phyloP scores from a whole-genome alignment of 64 coral and sea anemone species.

The Montipora foliosa region DNA sequence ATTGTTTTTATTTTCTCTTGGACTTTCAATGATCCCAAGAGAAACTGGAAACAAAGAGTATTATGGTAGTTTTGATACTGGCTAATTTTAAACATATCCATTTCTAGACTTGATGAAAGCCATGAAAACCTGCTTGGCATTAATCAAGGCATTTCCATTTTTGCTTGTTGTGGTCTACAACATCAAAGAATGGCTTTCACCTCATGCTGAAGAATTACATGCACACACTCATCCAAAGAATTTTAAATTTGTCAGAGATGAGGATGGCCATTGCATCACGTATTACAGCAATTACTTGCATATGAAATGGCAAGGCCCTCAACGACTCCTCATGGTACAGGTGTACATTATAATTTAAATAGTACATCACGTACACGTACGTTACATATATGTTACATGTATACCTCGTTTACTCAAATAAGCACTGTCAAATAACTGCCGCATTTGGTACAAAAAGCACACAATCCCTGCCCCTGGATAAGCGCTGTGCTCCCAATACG shows the following conservation, averaged over 20 bases:
- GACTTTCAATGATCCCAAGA: too few relatives aligned
- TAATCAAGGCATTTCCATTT: background rate
- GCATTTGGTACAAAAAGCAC: too few relatives aligned
- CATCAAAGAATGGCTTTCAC: slow-evolving; percentile 8
- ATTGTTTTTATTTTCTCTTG: background rate
- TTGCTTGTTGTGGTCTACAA: slow-evolving; percentile 8
- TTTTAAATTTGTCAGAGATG: background rate
- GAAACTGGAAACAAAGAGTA: too few relatives aligned
- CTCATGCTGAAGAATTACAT: slow-evolving; percentile 37
- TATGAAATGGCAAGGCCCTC: slow-evolving; percentile 14
- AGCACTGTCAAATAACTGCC: too few relatives aligned
- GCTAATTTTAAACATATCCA: background rate
- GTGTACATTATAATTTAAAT: too few relatives aligned
- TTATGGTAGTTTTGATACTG: too few relatives aligned
- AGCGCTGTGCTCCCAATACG: too few relatives aligned
- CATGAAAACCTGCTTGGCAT: background rate
- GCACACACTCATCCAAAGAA: slow-evolving; percentile 19
- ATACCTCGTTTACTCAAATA: too few relatives aligned
- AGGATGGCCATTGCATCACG: background rate
- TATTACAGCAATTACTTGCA: background rate
- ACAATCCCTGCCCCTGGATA: too few relatives aligned
- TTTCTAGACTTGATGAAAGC: background rate
- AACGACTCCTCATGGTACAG: background rate
- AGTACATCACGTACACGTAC: too few relatives aligned
- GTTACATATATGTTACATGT: too few relatives aligned